phyloP scores from a whole-genome alignment of 2,888 invertebrate genomes.

The Standfussiana lucernea region DNA sequence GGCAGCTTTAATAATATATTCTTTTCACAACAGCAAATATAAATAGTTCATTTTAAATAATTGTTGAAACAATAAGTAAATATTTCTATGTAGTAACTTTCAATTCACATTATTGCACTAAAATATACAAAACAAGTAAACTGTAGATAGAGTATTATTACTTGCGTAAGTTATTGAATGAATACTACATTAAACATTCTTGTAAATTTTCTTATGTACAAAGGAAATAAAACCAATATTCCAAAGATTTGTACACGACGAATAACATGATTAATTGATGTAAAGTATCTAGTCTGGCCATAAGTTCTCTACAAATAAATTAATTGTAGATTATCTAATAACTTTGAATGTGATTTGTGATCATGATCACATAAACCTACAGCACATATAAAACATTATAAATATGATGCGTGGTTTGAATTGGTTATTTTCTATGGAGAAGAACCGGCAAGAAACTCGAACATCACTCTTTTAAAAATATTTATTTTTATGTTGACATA shows the following conservation, averaged over 20 bases:
- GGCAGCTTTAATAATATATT: slow-evolving; percentile 46
- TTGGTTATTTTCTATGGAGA: background rate
- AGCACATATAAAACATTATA: background rate
- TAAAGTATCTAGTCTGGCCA: slow-evolving; percentile 47
- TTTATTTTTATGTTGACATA: background rate
- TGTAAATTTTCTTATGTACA: slow-evolving; percentile 64
- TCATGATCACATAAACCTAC: background rate
- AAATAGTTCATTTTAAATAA: slow-evolving; percentile 52
- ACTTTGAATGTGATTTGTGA: background rate
- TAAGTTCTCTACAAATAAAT: background rate
- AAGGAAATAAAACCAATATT: slow-evolving; percentile 81
- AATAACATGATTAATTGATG: slow-evolving; percentile 70
- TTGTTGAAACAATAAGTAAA: slow-evolving; percentile 30
- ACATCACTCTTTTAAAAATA: background rate
- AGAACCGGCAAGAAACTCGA: background rate
- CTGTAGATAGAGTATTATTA: slow-evolving; percentile 28
- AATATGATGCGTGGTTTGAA: background rate
- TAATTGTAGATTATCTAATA: background rate
- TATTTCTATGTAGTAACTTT: slow-evolving; percentile 44
- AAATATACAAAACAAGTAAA: slow-evolving; percentile 64
- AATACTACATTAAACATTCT: slow-evolving; percentile 58
- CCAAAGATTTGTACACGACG: slow-evolving; percentile 75
- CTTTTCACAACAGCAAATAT: slow-evolving; percentile 60
- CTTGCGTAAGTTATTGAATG: slow-evolving; percentile 44
- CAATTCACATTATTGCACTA: slow-evolving; percentile 51